Evolutionary conservation across 2,113 vertebrate genomes (phyloP).

Genomic region (cattle (Bos taurus)): ARS-UCD2.0 NC_037344.1:37109501-37110000

Average conservation of each 20-base stretch:
- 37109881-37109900: not conserved
- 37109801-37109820: not conserved
- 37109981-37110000: not conserved
- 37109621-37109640: not conserved
- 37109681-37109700: not conserved
- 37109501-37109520: not conserved
- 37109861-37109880: not conserved
- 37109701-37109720: not conserved
- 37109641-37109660: not conserved
- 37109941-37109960: not conserved
- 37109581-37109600: not conserved
- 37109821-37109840: not conserved
- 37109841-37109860: not conserved
- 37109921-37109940: not conserved
- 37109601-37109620: not conserved
- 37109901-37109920: not conserved
- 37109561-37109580: not conserved
- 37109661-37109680: not conserved
- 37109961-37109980: not conserved
- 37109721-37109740: not conserved
- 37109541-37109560: not conserved
- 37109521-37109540: not conserved
- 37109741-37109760: not conserved
- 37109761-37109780: not conserved
- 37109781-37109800: accelerated